Evolutionary conservation across 1,140 invertebrate genomes (phyloP).

Genomic region (Lepidurus packardi): DNA sequence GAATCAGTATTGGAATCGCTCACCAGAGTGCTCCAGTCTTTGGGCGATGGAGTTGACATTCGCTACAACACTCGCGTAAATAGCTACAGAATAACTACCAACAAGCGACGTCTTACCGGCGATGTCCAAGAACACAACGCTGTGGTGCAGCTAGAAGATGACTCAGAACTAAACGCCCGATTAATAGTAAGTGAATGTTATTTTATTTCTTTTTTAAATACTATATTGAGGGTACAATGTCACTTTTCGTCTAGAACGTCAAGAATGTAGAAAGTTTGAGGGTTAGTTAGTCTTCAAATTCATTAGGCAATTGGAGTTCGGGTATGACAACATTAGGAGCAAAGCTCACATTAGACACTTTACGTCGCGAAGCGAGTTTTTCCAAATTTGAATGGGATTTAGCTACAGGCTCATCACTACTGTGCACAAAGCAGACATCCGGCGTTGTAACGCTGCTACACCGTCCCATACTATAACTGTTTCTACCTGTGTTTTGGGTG

Average conservation of each 20-base stretch:
- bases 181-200: conserved; percentile 49
- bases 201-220: background rate
- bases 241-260: too few species aligned
- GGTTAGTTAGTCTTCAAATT: background rate
- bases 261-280: background rate
- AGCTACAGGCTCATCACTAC: background rate
- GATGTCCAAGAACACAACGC: conserved; percentile 39
- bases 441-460: background rate
- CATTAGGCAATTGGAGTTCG: conserved; percentile 1
- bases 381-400: background rate
- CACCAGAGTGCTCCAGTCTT: conserved; percentile 50
- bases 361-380: background rate
- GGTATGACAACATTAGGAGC: background rate
- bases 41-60: conserved; percentile 44
- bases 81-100: conserved; percentile 49
- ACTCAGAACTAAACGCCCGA: conserved; percentile 53
- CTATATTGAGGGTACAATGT: background rate
- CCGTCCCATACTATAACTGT: background rate
- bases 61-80: conserved; percentile 50
- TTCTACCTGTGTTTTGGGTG: background rate
- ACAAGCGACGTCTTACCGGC: background rate
- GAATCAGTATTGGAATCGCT: conserved; percentile 60
- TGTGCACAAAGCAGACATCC: background rate
- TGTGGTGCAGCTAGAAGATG: conserved; percentile 52
- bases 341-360: background rate